A percentile compares a stretch with the other conserved stretches of the same genome.
phyloP scores from a whole-genome alignment of 2,113 vertebrate species.

The Cyprichromis sp. region DNA sequence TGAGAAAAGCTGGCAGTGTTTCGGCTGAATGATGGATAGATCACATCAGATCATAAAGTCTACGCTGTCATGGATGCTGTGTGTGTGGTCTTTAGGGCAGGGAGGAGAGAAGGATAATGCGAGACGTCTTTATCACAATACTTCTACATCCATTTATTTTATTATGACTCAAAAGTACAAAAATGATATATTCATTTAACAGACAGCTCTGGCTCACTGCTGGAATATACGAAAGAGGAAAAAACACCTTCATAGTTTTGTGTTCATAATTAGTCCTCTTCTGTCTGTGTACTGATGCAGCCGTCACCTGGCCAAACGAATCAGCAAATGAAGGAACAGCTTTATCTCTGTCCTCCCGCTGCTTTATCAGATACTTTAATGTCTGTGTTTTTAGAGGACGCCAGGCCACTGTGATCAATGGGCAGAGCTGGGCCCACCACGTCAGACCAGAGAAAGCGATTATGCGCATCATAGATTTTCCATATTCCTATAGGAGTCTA shows the following conservation, averaged over 20 bases:
- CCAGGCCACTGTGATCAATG: constrained; percentile 14
- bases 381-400: constrained; percentile 26
- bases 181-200: neutral
- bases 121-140: neutral
- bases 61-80: neutral
- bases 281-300: neutral
- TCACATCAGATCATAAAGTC: constrained; percentile 3
- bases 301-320: constrained; percentile 27
- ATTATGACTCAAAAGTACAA: neutral
- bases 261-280: constrained; percentile 23
- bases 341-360: neutral
- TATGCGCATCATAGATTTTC: constrained; percentile 54
- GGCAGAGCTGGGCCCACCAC: neutral
- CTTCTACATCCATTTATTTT: neutral
- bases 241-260: neutral
- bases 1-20: neutral
- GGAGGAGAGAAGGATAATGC: neutral
- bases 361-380: neutral
- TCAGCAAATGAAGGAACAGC: neutral
- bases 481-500: constrained; percentile 48
- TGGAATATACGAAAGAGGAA: neutral
- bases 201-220: neutral
- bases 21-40: constrained; percentile 19
- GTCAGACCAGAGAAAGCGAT: constrained; percentile 18
- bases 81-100: neutral